Percentiles rank a stretch among this genome's conserved stretches.
phyloP scores from a whole-genome alignment of 2,113 vertebrate species.

The Gymnocephalus cernua region DNA sequence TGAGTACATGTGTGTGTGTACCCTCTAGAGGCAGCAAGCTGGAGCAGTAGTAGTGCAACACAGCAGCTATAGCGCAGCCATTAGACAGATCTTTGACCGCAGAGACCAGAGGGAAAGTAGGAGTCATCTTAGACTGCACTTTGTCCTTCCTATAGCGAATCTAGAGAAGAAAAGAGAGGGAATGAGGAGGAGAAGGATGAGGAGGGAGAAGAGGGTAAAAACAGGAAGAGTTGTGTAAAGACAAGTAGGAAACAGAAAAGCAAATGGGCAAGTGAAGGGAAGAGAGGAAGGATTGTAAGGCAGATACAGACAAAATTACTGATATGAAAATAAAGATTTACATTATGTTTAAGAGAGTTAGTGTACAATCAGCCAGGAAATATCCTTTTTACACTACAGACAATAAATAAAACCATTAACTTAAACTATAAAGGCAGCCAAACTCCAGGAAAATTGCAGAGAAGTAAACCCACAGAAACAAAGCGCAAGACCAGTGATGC shows the following conservation, averaged over 20 bases:
- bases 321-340: background rate
- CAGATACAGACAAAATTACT: constrained; percentile 5
- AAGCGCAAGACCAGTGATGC: constrained; percentile 50
- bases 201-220: constrained; percentile 26
- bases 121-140: constrained; percentile 88
- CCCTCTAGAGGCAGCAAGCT: constrained; percentile 88
- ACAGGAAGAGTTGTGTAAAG: constrained; percentile 11
- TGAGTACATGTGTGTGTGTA: constrained; percentile 70
- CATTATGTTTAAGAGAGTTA: background rate
- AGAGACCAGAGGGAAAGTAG: constrained; percentile 88
- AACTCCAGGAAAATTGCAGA: constrained; percentile 28
- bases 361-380: constrained; percentile 23
- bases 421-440: constrained; percentile 58
- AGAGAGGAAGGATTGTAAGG: background rate
- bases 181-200: constrained; percentile 12
- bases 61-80: constrained; percentile 89
- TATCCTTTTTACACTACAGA: background rate
- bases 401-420: constrained; percentile 32
- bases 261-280: constrained; percentile 8
- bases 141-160: constrained; percentile 95
- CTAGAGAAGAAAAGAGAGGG: constrained; percentile 70
- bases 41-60: constrained; percentile 91
- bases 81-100: constrained; percentile 91
- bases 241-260: constrained; percentile 2
- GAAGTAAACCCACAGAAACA: constrained; percentile 46